Base-by-base conservation (phyloP, 2,113 vertebrate genomes). In the Lepisosteus oculatus region DNA sequence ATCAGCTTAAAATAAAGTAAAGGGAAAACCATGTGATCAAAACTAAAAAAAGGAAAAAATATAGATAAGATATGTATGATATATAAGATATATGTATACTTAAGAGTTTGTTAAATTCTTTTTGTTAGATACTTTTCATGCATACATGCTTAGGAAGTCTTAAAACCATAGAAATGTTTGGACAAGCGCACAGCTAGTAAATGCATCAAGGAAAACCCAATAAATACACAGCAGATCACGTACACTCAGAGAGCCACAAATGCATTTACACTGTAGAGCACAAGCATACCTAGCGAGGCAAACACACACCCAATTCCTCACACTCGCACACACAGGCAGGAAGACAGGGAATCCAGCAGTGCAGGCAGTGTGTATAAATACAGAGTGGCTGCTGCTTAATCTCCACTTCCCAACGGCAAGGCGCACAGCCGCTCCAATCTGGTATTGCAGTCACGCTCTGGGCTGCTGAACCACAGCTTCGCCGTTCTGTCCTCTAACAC, bases 361-460 rank as follows among this genome's bases (percentile, higher is more conserved):
- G 41, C 41, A 64, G 41, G 62, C 43, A n/a, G 80, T 81, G 82
- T 67, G 83, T 79, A 67, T 77, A 69, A 62, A 17, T 8, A 68
- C 47, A n/a, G 57, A 8, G 17, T 45, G 65, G 12, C 13, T 43
- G 55, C 47, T 45, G 14, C 44, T 61, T 68, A 68, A 68, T 68
- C 67, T 68, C 9, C 67, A 13, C 67, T 41, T 61, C 29, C 6
- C 11, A 12, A 65, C 29, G 68, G 51, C 43, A 45, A 3, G 68
- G 56, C 62, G 62, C 55, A 59, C 68, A 68, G 13, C 43, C 29
- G 56, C 41, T 43, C 55, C 42, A 59, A 70, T 61, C 42, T 13
- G 14, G 55, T 44, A 61, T 70, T 59, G 13, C 68, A 70, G 68
- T 59, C 68, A 70, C 56, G 29, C 68, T 43, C 57, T 6, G 43